A percentile compares a stretch with the other conserved stretches of the same genome.
phyloP scores from a whole-genome alignment of 1,140 invertebrate species.

The Aradophagus sp. region DNA sequence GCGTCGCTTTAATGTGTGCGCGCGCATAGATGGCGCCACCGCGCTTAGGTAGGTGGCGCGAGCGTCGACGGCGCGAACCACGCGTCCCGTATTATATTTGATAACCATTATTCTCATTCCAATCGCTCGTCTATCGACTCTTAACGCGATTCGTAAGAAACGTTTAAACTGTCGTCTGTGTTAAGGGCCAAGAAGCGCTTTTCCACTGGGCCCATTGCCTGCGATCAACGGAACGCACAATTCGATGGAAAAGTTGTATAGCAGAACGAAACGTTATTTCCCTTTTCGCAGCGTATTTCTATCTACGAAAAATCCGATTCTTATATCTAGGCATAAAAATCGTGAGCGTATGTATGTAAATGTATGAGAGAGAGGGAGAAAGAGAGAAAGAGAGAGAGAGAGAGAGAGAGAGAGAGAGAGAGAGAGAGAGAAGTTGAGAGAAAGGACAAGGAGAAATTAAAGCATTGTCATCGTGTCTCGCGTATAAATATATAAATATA shows the following conservation, averaged over 20 bases:
- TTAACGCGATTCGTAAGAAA: conserved; percentile 41
- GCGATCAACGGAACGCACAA: conserved; percentile 41
- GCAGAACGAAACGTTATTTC: conserved; percentile 24
- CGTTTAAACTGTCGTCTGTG: conserved; percentile 46
- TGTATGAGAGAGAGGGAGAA: no score
- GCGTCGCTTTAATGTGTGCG: conserved; percentile 67
- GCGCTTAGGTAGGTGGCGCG: no score
- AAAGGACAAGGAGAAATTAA: no score
- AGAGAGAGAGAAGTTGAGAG: no score
- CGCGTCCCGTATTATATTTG: conserved; percentile 32
- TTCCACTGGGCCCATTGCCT: conserved; percentile 14
- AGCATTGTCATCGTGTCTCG: conserved; percentile 50
- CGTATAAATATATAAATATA: conserved; percentile 59
- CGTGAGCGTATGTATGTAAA: no score
- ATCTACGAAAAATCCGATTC: no score
- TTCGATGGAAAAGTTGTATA: conserved; percentile 24
- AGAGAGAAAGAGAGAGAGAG: no score
- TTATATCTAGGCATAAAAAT: no score
- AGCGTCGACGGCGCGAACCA: no score
- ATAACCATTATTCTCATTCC: conserved; percentile 42
- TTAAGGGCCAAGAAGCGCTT: conserved; percentile 40
- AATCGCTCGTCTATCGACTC: conserved; percentile 44
- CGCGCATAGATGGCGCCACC: no score
- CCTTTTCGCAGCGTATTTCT: conserved; percentile 39
- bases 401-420: no score